A percentile compares a stretch with the other conserved stretches of the same genome.
Conservation (phyloP, 2,113 vertebrate genomes). For the Sclerurus mexicanus region DNA sequence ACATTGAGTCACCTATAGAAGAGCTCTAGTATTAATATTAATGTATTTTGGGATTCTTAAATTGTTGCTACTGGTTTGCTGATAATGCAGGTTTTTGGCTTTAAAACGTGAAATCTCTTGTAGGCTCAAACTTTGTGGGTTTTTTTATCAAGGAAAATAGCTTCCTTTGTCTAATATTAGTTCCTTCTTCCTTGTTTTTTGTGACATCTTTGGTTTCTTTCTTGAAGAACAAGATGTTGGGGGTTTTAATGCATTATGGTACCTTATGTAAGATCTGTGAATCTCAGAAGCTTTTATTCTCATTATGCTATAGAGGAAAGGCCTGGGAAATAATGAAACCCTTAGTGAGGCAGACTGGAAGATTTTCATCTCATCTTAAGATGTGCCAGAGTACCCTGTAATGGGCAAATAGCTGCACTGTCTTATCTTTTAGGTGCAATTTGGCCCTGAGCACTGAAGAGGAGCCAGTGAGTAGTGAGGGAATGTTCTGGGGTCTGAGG, state of each 20-base stretch:
- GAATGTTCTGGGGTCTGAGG: not conserved
- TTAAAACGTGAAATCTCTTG: constrained; percentile 42
- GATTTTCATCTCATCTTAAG: constrained; percentile 66
- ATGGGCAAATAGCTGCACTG: constrained; percentile 58
- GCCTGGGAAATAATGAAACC: constrained; percentile 59
- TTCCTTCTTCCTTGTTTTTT: not conserved
- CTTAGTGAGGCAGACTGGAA: constrained; percentile 34
- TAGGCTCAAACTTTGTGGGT: not conserved
- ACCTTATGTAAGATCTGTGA: constrained; percentile 45
- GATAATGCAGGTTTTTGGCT: constrained; percentile 17
- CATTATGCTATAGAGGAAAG: constrained; percentile 61
- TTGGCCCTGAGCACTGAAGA: constrained; percentile 48
- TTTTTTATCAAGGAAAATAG: constrained; percentile 30
- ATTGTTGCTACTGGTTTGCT: constrained; percentile 25
- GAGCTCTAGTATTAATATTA: not conserved
- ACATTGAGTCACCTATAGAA: not conserved
- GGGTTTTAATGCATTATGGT: constrained; percentile 58
- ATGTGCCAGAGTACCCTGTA: constrained; percentile 61
- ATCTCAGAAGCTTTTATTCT: constrained; percentile 68
- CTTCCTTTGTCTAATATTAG: constrained; percentile 38
- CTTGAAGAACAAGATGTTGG: constrained; percentile 30
- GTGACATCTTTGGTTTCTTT: constrained; percentile 24
- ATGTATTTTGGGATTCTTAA: not conserved
- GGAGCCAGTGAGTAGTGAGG: constrained; percentile 24
- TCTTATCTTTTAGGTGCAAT: constrained; percentile 47